Percentiles rank a stretch among this genome's conserved stretches.
Evolutionary conservation across 1,140 invertebrate species (phyloP).

Genomic region (Drosophila takahashii): DNA sequence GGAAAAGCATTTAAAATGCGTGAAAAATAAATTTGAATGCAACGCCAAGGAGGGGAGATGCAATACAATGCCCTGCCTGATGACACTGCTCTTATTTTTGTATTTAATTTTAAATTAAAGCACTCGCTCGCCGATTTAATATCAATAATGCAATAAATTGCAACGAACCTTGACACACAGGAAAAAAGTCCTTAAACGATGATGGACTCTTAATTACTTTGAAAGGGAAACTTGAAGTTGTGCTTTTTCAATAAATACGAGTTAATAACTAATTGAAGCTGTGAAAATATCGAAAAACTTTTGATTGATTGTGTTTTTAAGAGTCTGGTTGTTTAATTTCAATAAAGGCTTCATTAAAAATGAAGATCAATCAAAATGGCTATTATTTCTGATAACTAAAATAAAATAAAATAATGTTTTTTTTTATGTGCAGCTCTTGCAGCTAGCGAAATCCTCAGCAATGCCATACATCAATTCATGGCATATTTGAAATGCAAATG

Average conservation of each 20-base stretch:
- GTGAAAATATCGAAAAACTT: not conserved
- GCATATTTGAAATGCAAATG: slow-evolving; percentile 71
- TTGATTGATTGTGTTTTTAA: not conserved
- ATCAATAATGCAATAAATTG: slow-evolving; percentile 77
- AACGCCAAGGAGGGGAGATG: not conserved
- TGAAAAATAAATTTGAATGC: slow-evolving; percentile 57
- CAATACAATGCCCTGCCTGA: slow-evolving; percentile 34
- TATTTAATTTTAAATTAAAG: slow-evolving; percentile 62
- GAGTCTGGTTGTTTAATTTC: too few relatives aligned
- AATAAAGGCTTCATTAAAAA: too few relatives aligned
- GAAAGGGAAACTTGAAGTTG: not conserved
- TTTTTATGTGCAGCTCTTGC: slow-evolving; percentile 7
- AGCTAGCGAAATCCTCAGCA: slow-evolving; percentile 11
- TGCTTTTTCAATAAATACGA: not conserved
- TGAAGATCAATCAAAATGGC: not conserved
- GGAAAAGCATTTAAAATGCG: slow-evolving; percentile 64
- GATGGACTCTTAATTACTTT: slow-evolving; percentile 3
- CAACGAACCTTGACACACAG: not conserved
- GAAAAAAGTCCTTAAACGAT: not conserved
- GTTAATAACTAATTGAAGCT: not conserved
- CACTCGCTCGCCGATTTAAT: slow-evolving; percentile 56
- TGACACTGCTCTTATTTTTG: not conserved
- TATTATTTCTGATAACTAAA: not conserved
- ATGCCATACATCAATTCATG: slow-evolving; percentile 73
- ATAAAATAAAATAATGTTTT: not conserved